Evolutionary conservation across 2,888 invertebrate species (phyloP).

Genomic region (Heteromurus nitidus): DNA sequence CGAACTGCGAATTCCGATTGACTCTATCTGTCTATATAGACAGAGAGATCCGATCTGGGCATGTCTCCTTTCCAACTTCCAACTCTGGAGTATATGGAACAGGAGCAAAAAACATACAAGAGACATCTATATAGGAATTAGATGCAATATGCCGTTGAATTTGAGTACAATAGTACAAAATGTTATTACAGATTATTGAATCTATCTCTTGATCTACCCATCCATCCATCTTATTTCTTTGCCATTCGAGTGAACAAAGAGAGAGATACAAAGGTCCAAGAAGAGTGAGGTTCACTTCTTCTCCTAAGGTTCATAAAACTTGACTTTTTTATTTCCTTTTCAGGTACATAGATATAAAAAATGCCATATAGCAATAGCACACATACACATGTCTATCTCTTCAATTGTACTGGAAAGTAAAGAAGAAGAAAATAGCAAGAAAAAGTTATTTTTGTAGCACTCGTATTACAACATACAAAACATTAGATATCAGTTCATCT

Average conservation of each 20-base stretch:
- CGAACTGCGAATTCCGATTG: not conserved
- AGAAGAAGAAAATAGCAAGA: no score
- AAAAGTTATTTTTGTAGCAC: no score
- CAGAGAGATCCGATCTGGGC: no score
- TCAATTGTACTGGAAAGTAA: no score
- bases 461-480: no score
- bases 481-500: no score
- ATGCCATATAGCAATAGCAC: no score
- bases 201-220: conserved; percentile 15
- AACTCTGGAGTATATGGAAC: not conserved
- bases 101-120: not conserved
- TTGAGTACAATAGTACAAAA: conserved; percentile 18
- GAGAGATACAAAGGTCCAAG: not conserved
- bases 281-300: conserved; percentile 7
- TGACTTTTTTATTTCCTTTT: not conserved
- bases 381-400: no score
- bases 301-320: not conserved
- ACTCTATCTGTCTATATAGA: not conserved
- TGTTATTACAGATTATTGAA: conserved; percentile 51
- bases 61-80: not conserved
- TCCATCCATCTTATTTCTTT: conserved; percentile 11
- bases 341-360: no score
- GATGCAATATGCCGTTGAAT: not conserved
- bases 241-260: not conserved
- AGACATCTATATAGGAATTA: not conserved